phyloP scores from a whole-genome alignment of 2,888 invertebrate genomes.

The Papilio protenor region DNA sequence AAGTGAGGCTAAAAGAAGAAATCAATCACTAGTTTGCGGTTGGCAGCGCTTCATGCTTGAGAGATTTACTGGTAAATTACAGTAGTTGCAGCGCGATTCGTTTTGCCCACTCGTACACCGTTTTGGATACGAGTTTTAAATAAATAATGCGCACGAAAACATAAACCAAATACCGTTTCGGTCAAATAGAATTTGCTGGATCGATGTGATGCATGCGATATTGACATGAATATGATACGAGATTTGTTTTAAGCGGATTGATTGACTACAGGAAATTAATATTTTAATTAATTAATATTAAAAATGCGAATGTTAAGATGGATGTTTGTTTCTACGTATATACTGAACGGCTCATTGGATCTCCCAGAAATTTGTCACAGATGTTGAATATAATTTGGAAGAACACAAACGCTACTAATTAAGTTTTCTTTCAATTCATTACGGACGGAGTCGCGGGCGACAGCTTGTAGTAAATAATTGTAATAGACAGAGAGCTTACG shows the following conservation, averaged over 20 bases:
- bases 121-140: slow-evolving; percentile 9
- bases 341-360: no score
- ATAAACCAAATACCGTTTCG: neutral
- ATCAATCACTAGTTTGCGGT: slow-evolving; percentile 39
- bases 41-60: slow-evolving; percentile 37
- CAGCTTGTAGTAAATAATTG: no score
- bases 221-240: neutral
- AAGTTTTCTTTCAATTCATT: no score
- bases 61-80: slow-evolving; percentile 36
- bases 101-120: slow-evolving; percentile 4
- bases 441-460: no score
- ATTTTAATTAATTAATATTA: neutral
- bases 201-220: neutral
- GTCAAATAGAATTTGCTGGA: slow-evolving; percentile 4
- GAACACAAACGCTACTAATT: no score
- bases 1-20: slow-evolving; percentile 34
- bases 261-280: neutral
- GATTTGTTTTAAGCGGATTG: neutral
- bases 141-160: slow-evolving; percentile 10
- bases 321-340: no score
- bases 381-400: no score
- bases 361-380: no score
- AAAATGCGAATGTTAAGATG: no score
- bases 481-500: no score
- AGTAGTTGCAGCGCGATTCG: slow-evolving; percentile 16